phyloP scores from a whole-genome alignment of 2,113 vertebrate genomes.

The Verasper variegatus region DNA sequence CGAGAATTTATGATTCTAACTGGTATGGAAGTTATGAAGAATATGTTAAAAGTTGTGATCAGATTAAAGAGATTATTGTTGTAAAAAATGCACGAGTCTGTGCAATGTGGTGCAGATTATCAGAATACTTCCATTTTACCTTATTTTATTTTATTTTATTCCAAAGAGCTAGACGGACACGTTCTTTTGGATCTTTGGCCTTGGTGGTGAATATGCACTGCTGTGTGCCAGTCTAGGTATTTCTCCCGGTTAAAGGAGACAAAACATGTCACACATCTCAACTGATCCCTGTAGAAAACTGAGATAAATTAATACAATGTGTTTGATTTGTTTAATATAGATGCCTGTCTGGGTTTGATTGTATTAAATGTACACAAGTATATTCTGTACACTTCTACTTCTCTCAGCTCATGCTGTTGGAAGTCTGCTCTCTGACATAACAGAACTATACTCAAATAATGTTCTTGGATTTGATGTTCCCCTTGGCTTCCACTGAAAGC shows the following conservation, averaged over 20 bases:
- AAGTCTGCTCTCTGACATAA: constrained; percentile 15
- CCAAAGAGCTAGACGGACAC: not conserved
- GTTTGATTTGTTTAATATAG: not conserved
- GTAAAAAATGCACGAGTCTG: too few species aligned
- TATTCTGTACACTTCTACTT: not conserved
- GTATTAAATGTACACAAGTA: constrained; percentile 13
- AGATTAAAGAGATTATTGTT: too few species aligned
- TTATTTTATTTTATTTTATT: not conserved
- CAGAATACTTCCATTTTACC: not conserved
- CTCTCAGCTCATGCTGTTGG: constrained; percentile 7
- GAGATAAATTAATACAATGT: not conserved
- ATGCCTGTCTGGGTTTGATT: constrained; percentile 27
- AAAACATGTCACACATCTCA: not conserved
- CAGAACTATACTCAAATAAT: constrained; percentile 14
- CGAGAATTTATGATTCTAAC: too few species aligned
- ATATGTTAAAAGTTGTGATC: too few species aligned
- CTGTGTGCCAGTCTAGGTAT: not conserved
- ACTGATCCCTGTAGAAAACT: too few species aligned
- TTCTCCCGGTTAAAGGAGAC: not conserved
- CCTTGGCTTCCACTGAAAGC: constrained; percentile 32
- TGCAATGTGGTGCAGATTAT: too few species aligned
- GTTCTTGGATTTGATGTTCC: constrained; percentile 37
- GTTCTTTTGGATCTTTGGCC: not conserved
- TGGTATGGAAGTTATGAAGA: too few species aligned
- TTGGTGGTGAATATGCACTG: not conserved